These are phyloP conservation scores for Phylloscopus trochiloides DNA, from an alignment of 2,113 vertebrate species.

Conservation along the genomic window DNA sequence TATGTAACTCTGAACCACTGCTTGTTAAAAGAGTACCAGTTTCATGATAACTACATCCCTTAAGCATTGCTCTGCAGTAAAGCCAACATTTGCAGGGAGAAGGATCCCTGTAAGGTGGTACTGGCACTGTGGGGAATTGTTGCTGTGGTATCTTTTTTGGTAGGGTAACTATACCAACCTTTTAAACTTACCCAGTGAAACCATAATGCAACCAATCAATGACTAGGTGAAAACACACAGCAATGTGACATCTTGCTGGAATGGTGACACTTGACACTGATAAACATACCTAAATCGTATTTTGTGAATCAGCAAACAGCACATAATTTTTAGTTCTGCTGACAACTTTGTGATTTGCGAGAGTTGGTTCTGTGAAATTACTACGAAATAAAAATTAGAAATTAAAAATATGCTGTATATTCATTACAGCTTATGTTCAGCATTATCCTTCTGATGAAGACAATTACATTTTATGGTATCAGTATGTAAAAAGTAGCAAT, in stretches of 20 bases:
- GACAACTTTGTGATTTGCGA: neutral
- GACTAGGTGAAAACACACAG: neutral
- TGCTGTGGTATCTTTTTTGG: neutral
- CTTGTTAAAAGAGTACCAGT: neutral
- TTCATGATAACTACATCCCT: neutral
- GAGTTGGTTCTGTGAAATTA: neutral
- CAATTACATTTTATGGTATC: neutral
- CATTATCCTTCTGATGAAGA: neutral
- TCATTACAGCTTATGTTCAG: neutral
- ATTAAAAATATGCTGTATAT: neutral
- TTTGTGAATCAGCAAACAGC: neutral
- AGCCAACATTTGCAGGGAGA: neutral
- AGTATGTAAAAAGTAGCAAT: neutral
- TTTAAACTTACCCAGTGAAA: neutral
- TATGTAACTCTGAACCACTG: neutral
- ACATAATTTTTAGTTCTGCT: neutral
- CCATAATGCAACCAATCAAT: neutral
- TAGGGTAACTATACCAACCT: neutral
- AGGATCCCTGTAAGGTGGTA: neutral
- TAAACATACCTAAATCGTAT: neutral
- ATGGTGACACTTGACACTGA: neutral
- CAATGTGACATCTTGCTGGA: neutral
- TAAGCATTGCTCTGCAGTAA: neutral
- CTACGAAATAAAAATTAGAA: neutral
- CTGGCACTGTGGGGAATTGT: neutral